Conservation (phyloP, 2,113 vertebrate species). For the Scopus umbretta region DNA sequence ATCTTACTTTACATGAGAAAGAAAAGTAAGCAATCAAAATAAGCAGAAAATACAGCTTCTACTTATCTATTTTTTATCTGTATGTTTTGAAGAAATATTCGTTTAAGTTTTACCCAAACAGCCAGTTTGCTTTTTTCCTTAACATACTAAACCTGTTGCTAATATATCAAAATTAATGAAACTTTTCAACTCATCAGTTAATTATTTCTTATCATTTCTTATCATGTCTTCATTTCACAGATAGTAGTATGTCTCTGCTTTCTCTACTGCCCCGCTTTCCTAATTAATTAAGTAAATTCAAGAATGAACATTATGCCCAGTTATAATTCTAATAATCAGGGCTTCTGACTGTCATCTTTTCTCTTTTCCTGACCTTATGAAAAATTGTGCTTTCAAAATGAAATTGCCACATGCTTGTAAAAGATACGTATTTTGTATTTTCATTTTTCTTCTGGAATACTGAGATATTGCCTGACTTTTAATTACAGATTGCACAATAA, state of each 20-base stretch:
- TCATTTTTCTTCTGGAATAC: background rate
- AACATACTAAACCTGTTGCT: background rate
- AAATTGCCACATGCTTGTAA: background rate
- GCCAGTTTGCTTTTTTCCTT: background rate
- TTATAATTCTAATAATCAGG: background rate
- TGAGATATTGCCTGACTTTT: constrained; percentile 17
- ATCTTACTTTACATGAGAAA: background rate
- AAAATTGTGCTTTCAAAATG: background rate
- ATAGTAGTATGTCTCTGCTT: background rate
- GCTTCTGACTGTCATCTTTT: background rate
- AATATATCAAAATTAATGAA: background rate
- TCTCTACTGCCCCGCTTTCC: background rate
- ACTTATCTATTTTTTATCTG: background rate
- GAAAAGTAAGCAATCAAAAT: background rate
- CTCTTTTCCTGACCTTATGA: background rate
- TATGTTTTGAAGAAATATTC: background rate
- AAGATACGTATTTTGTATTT: background rate
- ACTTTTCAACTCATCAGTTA: background rate
- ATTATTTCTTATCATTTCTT: background rate
- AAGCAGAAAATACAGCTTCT: background rate
- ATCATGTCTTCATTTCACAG: background rate
- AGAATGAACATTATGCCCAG: background rate
- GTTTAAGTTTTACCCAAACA: background rate
- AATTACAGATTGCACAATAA: constrained; percentile 9
- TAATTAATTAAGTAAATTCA: background rate